A percentile compares a stretch with the other conserved stretches of the same genome.
Conservation (phyloP, 1,140 invertebrate species). For the Macrocentrus cingulum region DNA sequence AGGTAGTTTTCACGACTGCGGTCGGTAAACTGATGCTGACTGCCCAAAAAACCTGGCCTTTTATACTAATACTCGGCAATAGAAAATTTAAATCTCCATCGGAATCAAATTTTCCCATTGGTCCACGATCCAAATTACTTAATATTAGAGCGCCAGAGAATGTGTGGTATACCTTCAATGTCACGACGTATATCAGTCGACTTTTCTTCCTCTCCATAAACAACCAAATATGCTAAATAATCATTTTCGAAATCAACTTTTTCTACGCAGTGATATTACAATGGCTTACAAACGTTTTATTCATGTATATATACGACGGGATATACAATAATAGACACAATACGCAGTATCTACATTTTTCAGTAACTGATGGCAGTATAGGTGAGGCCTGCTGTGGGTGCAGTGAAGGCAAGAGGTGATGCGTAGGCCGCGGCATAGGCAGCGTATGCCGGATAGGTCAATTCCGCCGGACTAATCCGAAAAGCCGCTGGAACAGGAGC, state of each 20-base stretch:
- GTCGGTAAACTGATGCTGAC: not conserved
- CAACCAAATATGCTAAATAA: too few species aligned
- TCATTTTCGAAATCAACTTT: too few species aligned
- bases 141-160: too few species aligned
- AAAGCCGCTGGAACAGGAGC: slow-evolving; percentile 26
- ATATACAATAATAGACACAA: not conserved
- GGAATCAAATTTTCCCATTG: too few species aligned
- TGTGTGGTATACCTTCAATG: too few species aligned
- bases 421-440: slow-evolving; percentile 46
- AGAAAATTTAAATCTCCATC: too few species aligned
- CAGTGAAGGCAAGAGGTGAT: slow-evolving; percentile 47
- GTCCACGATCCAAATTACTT: too few species aligned
- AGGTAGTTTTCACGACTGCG: not conserved
- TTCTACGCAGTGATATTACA: not conserved
- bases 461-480: slow-evolving; percentile 30
- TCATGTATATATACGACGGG: too few species aligned
- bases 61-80: not conserved
- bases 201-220: too few species aligned
- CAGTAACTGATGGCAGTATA: slow-evolving; percentile 41
- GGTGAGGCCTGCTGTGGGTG: slow-evolving; percentile 39
- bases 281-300: slow-evolving; percentile 25
- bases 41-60: not conserved
- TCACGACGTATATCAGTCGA: too few species aligned
- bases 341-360: slow-evolving; percentile 25
- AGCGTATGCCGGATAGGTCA: slow-evolving; percentile 44